Base-by-base conservation (phyloP, 2,888 invertebrate species). In the Erynnis tages region DNA sequence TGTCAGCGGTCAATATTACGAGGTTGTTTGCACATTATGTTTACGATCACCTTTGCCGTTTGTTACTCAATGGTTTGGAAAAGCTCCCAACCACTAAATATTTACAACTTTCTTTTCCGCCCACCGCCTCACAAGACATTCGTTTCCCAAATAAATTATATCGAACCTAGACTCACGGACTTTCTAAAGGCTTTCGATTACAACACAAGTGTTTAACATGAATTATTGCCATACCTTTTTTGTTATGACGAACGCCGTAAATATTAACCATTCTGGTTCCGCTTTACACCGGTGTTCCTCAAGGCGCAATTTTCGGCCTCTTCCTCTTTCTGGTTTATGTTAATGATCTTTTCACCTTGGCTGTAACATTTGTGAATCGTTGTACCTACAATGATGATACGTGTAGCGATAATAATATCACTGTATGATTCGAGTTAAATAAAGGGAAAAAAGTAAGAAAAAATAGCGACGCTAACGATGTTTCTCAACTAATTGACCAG, bases 1-100 rank as follows among this genome's bases (percentile, higher is more conserved):
- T 34, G 50, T 43, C 43, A 35, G 11, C 35, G 43, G 50, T 50
- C 50, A 41, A 50, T 35, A 21, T 50, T 50, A 50, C 50, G 50
- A 17, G 27, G 41, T 34, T 43, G 35, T 43, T 50, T 41, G 32
- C 41, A 25, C 35, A 13, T 34, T 25, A 16, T 41, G 32, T 41
- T 43, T 25, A 49, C 25, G 25, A 11, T 29, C 29, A 29, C 32
- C 25, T 49, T 14, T 43, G 34, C 35, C 43, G 17, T 32, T 43
- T 43, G 43, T 35, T 50, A 27, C 35, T 50, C 43, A 50, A 50
- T 43, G 19, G 34, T 19, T 35, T 50, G 27, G 50, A 27, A 32
- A 50, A 35, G 41, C 14, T 50, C 4, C 38, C 17, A 17, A 4
- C 23, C n/a, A 19, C 25, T 35, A 34, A 45, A 46, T 30, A 17